Conservation (phyloP, 2,797 vertebrate genomes). For the Melanotaenia parkinsoni region DNA sequence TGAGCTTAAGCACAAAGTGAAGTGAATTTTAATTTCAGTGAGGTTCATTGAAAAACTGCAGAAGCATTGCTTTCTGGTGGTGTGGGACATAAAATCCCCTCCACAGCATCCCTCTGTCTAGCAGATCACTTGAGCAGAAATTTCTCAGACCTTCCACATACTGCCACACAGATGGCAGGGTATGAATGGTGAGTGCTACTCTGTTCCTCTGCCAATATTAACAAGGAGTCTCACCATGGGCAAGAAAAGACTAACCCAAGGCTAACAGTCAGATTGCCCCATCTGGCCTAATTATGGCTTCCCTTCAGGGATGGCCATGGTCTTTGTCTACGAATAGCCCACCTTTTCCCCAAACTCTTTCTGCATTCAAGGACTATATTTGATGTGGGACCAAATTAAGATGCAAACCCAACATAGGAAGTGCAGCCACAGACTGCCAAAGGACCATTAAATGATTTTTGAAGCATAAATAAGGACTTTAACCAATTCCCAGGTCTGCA, state of each 20-base stretch:
- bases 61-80: neutral
- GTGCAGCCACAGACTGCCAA: slow-evolving; percentile 39
- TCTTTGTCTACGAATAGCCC: slow-evolving; percentile 63
- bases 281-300: slow-evolving; percentile 79
- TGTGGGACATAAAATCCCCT: neutral
- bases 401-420: slow-evolving; percentile 62
- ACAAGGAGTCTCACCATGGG: slow-evolving; percentile 57
- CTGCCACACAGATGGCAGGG: slow-evolving; percentile 67
- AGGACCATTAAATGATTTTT: slow-evolving; percentile 64
- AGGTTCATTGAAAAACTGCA: neutral
- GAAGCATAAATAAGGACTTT: slow-evolving; percentile 54
- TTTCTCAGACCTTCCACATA: slow-evolving; percentile 37
- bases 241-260: slow-evolving; percentile 58
- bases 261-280: slow-evolving; percentile 68
- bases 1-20: neutral
- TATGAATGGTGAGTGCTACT: slow-evolving; percentile 50
- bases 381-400: slow-evolving; percentile 72
- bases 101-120: neutral
- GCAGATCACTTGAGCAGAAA: slow-evolving; percentile 28
- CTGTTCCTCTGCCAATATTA: slow-evolving; percentile 60
- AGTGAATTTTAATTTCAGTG: neutral
- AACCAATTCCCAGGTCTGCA: slow-evolving; percentile 42
- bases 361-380: slow-evolving; percentile 68
- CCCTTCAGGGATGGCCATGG: slow-evolving; percentile 60
- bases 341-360: slow-evolving; percentile 50